Conservation (phyloP, 2,888 invertebrate species). For the Agonopterix alstromeriana region DNA sequence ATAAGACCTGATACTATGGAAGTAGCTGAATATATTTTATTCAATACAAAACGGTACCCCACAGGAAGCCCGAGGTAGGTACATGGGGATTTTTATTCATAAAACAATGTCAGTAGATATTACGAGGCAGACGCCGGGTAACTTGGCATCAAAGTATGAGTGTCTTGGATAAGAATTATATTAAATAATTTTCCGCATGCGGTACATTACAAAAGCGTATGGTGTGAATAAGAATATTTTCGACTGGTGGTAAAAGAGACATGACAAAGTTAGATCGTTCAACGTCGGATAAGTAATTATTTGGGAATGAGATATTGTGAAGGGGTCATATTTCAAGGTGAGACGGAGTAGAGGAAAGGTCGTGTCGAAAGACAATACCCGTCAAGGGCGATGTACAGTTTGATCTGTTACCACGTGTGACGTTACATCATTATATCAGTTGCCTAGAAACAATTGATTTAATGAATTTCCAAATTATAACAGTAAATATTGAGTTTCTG, state of each 20-base stretch:
- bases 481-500: no score
- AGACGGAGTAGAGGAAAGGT: background rate
- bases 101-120: slow-evolving; percentile 13
- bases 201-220: background rate
- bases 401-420: no score
- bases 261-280: background rate
- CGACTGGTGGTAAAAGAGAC: background rate
- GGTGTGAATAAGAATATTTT: slow-evolving; percentile 1
- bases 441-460: no score
- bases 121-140: slow-evolving; percentile 5
- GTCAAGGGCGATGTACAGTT: no score
- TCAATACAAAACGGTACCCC: slow-evolving; percentile 26
- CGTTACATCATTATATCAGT: no score
- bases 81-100: slow-evolving; percentile 15
- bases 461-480: no score
- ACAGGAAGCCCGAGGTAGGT: slow-evolving; percentile 8
- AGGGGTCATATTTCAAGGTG: background rate
- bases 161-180: slow-evolving; percentile 7
- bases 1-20: no score
- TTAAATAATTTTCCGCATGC: slow-evolving; percentile 6
- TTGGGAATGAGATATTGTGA: background rate
- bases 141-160: slow-evolving; percentile 4
- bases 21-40: no score
- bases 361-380: no score
- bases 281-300: slow-evolving; percentile 9